Evolutionary conservation across 1,140 invertebrate species (phyloP).

Genomic region (Hyles euphorbiae): DNA sequence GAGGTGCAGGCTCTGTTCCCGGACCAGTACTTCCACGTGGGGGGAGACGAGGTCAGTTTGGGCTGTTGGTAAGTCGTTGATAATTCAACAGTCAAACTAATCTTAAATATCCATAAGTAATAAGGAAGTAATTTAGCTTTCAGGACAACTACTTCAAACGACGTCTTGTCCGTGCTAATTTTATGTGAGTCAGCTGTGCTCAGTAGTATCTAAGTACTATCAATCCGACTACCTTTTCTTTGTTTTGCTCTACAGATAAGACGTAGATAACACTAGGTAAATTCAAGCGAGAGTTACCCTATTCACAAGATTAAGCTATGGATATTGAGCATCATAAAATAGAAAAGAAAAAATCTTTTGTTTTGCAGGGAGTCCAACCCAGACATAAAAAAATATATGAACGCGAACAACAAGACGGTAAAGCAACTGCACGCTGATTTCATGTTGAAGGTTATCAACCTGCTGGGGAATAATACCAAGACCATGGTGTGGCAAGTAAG

Average conservation of each 20-base stretch:
- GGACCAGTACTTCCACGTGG: conserved; percentile 89
- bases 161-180: too few species aligned
- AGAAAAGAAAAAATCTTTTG: background rate
- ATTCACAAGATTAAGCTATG: too few species aligned
- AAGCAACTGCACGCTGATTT: conserved; percentile 3
- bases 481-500: conserved; percentile 6
- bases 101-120: too few species aligned
- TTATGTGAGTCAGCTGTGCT: too few species aligned
- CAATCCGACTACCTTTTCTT: too few species aligned
- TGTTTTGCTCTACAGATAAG: too few species aligned
- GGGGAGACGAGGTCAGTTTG: conserved; percentile 93
- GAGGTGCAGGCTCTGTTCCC: conserved; percentile 84
- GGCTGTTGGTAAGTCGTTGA: conserved; percentile 85
- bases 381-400: conserved; percentile 7
- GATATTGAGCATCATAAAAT: too few species aligned
- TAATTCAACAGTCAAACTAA: background rate
- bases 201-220: too few species aligned
- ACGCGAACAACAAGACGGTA: background rate
- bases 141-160: too few species aligned
- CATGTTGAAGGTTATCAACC: conserved; percentile 1
- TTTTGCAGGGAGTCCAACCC: conserved; percentile 9
- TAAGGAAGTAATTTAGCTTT: too few species aligned
- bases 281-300: too few species aligned
- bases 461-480: conserved; percentile 1
- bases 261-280: too few species aligned